Evolutionary conservation across 2,113 vertebrate genomes (phyloP).

Genomic region (Oreochromis aureus): DNA sequence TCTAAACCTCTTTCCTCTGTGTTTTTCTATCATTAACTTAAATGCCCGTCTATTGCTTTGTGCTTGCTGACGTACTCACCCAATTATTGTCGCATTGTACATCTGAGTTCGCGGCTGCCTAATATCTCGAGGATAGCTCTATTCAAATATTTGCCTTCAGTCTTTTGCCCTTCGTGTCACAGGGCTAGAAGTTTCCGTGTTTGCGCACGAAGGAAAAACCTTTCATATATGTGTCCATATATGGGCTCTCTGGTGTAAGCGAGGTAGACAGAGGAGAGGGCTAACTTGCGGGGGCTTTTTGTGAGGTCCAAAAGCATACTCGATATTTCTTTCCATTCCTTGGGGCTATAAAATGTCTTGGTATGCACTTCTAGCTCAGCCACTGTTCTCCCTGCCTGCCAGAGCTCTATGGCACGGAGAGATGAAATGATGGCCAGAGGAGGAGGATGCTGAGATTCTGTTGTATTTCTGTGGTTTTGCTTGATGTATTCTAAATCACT

Average conservation of each 20-base stretch:
- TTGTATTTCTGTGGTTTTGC: neutral
- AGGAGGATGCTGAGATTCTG: constrained; percentile 9
- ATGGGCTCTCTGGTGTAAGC: constrained; percentile 56
- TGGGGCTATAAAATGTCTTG: constrained; percentile 60
- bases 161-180: constrained; percentile 51
- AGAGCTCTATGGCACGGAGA: neutral
- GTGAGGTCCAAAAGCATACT: constrained; percentile 57
- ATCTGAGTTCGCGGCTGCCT: neutral
- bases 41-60: neutral
- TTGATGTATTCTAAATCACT: neutral
- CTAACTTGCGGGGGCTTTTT: constrained; percentile 47
- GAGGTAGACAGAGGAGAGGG: constrained; percentile 39
- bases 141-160: constrained; percentile 57
- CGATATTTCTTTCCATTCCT: constrained; percentile 70
- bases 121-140: constrained; percentile 24
- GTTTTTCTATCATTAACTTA: neutral
- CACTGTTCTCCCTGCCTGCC: constrained; percentile 37
- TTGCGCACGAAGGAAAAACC: constrained; percentile 44
- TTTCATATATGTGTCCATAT: constrained; percentile 66
- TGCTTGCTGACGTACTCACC: neutral
- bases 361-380: constrained; percentile 57
- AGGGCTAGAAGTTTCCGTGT: constrained; percentile 58
- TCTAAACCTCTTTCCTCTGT: neutral
- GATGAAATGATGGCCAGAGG: neutral
- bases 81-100: neutral